Conservation (phyloP, 2,797 vertebrate genomes). For the Natrix natrix region DNA sequence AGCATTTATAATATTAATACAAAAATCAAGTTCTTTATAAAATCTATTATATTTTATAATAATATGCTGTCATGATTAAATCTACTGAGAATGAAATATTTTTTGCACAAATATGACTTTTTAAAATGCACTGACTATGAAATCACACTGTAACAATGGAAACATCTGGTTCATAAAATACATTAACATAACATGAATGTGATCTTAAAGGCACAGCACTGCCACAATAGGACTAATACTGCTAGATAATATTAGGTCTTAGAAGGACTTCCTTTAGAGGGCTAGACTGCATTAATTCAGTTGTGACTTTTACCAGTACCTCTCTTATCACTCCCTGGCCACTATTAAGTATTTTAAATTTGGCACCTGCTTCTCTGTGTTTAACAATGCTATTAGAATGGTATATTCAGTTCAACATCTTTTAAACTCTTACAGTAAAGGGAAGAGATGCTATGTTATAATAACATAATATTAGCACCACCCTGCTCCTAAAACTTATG, state of each 20-base stretch:
- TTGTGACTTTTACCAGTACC: not conserved
- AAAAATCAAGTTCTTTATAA: not conserved
- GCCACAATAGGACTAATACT: not conserved
- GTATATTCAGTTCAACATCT: not conserved
- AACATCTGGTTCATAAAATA: not conserved
- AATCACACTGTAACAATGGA: not conserved
- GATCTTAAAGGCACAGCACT: not conserved
- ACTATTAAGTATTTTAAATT: not conserved
- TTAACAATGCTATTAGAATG: not conserved
- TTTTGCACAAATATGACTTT: not conserved
- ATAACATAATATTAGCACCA: not conserved
- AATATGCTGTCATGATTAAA: not conserved
- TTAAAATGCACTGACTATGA: not conserved
- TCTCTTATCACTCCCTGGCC: not conserved
- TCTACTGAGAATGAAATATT: not conserved
- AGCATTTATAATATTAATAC: not conserved
- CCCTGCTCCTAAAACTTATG: not conserved
- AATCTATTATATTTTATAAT: not conserved
- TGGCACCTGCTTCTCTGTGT: not conserved
- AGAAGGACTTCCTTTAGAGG: not conserved
- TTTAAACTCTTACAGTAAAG: not conserved
- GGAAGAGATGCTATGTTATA: not conserved
- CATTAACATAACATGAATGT: not conserved
- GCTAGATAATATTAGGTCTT: not conserved
- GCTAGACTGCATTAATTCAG: not conserved